Base-by-base conservation (phyloP, 2,113 vertebrate species). In the Xerus inauris region DNA sequence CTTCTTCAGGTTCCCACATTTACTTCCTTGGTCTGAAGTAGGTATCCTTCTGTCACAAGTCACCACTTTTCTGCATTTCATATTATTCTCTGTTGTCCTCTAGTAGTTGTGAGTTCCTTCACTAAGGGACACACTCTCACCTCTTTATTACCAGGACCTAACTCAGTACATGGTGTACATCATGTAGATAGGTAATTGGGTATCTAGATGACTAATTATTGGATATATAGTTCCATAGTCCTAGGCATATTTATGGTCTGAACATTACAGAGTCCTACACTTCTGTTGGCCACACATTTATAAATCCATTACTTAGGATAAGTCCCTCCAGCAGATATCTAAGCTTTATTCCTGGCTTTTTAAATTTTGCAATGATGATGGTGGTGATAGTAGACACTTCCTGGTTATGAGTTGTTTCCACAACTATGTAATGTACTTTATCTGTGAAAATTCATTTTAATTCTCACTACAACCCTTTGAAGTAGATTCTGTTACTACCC, bases 301-400 rank as follows among this genome's bases (percentile, higher is more conserved):
- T 62, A 42, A 76, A 72, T 38, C 51, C 9, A 5, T 51, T 84
- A 65, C 40, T 73, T 90, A 80, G 30, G 19, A 10, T 45, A 40
- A 7, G 8, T 87, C 17, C 26, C 59, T 38, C 38, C 16, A 49
- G 30, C 28, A 94, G 26, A 54, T 62, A 11, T 35, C 26, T 67
- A 71, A 89, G 82, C 5, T 72, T 94, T 45, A n/a, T 85, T 84
- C 14, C 20, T 84, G 11, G 47, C 42, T 92, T 90, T 83, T 92
- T 62, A 81, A 88, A 81, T 84, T 85, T 62, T 91, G 35, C 28
- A 30, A 17, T 45, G 57, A 17, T 69, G 28, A 26, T 54, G 35
- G 22, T 47, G 30, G 42, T 9, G 38, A 88, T 73, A 95, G 40
- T 47, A 77, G n/a, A 32, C 19, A 45, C 6, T 65, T 45, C 26